A percentile compares a stretch with the other conserved stretches of the same genome.
Conservation (phyloP, 1,140 invertebrate species). For the Lepidurus arcticus region DNA sequence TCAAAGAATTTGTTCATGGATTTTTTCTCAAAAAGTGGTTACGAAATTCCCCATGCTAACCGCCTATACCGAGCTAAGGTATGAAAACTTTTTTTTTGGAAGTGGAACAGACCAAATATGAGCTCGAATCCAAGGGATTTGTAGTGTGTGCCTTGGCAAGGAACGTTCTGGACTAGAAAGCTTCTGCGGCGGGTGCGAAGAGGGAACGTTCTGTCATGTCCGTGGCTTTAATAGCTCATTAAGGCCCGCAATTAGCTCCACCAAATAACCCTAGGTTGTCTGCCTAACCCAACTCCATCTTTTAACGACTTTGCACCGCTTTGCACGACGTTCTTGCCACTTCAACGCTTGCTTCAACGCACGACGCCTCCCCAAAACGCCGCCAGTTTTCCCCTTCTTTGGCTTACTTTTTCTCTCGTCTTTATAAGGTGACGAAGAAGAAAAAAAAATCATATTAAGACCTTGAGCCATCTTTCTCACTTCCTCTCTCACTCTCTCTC, state of each 20-base stretch:
- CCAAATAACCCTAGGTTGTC: constrained; percentile 10
- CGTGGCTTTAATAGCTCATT: constrained; percentile 11
- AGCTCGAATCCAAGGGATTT: background rate
- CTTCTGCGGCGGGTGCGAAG: constrained; percentile 20
- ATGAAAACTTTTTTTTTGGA: too few species aligned
- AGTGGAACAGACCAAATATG: too few species aligned
- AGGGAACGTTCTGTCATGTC: constrained; percentile 3
- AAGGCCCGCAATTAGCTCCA: constrained; percentile 14
- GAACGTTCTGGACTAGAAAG: background rate
- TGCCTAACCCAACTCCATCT: constrained; percentile 11
- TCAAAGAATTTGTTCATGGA: too few species aligned
- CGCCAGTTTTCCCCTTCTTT: background rate
- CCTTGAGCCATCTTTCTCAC: constrained; percentile 3
- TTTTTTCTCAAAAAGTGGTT: too few species aligned
- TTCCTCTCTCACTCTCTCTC: background rate
- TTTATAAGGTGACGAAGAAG: background rate
- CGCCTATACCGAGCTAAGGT: too few species aligned
- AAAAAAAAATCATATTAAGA: background rate
- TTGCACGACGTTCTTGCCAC: background rate
- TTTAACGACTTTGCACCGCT: background rate
- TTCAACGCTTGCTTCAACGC: constrained; percentile 8
- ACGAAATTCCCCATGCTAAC: too few species aligned
- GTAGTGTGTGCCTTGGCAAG: background rate
- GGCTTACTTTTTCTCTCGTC: background rate
- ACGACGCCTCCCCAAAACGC: background rate